Evolutionary conservation across 2,888 invertebrate species (phyloP), one percentile per base, ranked within the genome.

Genomic region (Leptothorax acervorum): DNA sequence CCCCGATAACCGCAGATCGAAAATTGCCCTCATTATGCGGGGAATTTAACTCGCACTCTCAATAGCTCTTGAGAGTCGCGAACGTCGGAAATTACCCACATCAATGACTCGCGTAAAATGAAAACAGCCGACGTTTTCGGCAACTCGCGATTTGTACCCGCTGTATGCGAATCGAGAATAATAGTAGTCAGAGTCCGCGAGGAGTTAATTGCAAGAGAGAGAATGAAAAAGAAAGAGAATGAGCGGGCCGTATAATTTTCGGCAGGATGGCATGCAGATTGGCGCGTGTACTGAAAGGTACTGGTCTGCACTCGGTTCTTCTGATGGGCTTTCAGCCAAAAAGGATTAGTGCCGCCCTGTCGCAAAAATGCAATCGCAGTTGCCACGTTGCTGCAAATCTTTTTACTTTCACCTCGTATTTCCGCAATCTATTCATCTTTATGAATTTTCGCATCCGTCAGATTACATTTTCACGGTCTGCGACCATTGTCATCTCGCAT

Each of bases 281-380:
- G 31, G 53, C 71, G 39, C 55, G 62, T 53, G 75, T 18, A 55
- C 28, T 18, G 45, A 74, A 60, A 65, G 45, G 39, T 35, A 51
- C 42, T 51, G 53, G 63, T 55, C 48, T 55, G 42, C 45, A 66
- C 28, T 76, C 75, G 57, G 73, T 78, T 74, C 71, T 81, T 84
- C 74, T 66, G 85, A 84, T 89, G 86, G 90, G 91, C 89, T 90
- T 85, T 86, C 82, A 85, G 90, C 91, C 91, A 92, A 91, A 89
- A 85, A 89, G 45, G 88, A 92, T 92, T 92, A 92, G 88, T 89
- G 88, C 85, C 87, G 87, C 62, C 73, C 82, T 60, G 66, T 82
- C 86, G 79, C 62, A 57, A 65, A 88, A 88, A 82, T 88, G 74
- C 12, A 53, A 65, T 62, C 15, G 62, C 65, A 71, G 15, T 79